Conservation (phyloP, 2,113 vertebrate species). For the Sylvicapra grimmia region DNA sequence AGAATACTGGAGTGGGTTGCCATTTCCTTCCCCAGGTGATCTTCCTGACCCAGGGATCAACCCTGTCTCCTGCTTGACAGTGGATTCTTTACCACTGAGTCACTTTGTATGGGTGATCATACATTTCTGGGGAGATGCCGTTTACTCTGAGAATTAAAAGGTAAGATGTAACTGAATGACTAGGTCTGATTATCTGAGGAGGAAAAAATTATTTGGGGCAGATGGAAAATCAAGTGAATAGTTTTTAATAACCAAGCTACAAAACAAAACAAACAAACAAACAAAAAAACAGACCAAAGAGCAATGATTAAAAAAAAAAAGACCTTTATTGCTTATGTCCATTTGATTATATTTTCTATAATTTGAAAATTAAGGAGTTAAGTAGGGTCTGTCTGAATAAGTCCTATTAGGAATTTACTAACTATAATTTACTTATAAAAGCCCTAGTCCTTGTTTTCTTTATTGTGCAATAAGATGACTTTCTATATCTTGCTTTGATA, state of each 20-base stretch:
- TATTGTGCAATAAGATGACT: not conserved
- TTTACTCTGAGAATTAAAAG: not conserved
- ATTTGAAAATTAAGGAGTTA: not conserved
- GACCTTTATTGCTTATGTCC: not conserved
- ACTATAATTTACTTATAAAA: not conserved
- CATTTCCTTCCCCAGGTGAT: not conserved
- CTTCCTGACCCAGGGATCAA: not conserved
- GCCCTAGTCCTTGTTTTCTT: not conserved
- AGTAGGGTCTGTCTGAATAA: not conserved
- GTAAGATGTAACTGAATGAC: not conserved
- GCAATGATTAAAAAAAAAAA: not conserved
- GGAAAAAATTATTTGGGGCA: not conserved
- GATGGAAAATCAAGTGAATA: not conserved
- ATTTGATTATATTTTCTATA: not conserved
- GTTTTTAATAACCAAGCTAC: not conserved
- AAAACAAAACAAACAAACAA: not conserved
- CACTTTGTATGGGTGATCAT: not conserved
- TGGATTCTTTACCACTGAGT: not conserved
- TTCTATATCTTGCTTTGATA: not conserved
- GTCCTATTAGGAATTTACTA: not conserved
- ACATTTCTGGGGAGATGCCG: not conserved
- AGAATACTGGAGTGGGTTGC: not conserved
- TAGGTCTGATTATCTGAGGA: not conserved
- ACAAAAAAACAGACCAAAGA: not conserved
- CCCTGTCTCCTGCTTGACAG: not conserved